Conservation (phyloP, 2,797 vertebrate species). For the Sphaeramia orbicularis region DNA sequence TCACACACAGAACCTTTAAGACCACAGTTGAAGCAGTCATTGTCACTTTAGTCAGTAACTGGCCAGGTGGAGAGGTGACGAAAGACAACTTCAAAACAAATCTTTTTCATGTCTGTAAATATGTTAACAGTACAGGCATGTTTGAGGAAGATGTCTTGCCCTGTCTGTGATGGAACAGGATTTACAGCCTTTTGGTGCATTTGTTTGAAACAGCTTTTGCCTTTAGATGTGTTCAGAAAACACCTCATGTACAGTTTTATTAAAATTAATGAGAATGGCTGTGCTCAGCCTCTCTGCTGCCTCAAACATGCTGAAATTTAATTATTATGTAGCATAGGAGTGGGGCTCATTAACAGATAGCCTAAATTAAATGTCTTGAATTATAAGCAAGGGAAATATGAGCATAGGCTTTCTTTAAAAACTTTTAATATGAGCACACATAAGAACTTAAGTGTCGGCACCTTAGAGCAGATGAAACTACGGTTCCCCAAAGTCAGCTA, state of each 20-base stretch:
- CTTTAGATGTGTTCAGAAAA: no score
- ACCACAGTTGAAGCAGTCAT: no score
- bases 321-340: constrained; percentile 4
- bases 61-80: no score
- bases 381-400: constrained; percentile 5
- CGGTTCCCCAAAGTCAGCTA: constrained; percentile 37
- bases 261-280: background rate
- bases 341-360: constrained; percentile 22
- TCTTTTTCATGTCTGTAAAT: no score
- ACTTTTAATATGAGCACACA: constrained; percentile 6
- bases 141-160: no score
- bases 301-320: constrained; percentile 8
- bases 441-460: constrained; percentile 1
- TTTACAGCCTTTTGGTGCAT: no score
- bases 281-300: background rate
- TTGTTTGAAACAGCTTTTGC: no score
- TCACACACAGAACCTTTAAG: no score
- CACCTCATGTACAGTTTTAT: background rate
- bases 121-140: no score
- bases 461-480: constrained; percentile 26
- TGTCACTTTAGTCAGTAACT: no score
- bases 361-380: constrained; percentile 35
- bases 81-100: no score
- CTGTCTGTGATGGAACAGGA: no score
- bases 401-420: constrained; percentile 8